phyloP scores from a whole-genome alignment of 2,797 vertebrate genomes.

The Onychomys leucogaster region DNA sequence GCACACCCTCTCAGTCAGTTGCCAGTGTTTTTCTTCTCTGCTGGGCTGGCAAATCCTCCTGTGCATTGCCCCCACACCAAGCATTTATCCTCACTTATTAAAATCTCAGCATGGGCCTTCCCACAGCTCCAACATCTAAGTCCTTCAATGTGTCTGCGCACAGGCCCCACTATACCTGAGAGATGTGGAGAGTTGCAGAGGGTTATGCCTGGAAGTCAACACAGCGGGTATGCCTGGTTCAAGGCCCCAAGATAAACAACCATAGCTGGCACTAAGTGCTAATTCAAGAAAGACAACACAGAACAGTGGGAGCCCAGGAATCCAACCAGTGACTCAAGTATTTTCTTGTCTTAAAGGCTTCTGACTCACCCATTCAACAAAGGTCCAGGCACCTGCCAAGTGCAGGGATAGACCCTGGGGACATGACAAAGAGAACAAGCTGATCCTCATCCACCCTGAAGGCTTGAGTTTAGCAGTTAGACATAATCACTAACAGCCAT shows the following conservation, averaged over 20 bases:
- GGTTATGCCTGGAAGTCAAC: neutral
- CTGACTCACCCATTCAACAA: constrained; percentile 54
- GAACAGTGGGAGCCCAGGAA: neutral
- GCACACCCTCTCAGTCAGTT: neutral
- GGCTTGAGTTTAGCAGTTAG: neutral
- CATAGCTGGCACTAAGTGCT: neutral
- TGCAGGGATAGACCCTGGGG: neutral
- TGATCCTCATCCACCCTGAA: neutral
- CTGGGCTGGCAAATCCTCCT: neutral
- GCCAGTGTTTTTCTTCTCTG: neutral
- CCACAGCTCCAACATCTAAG: neutral
- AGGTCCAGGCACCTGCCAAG: neutral
- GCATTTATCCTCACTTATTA: neutral
- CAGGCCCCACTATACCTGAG: neutral
- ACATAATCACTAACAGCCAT: neutral
- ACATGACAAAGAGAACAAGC: neutral
- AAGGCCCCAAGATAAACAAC: neutral
- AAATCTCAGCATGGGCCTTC: neutral
- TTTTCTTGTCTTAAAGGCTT: neutral
- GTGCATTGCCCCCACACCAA: neutral
- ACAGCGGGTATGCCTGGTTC: neutral
- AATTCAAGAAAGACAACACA: neutral
- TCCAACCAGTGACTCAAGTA: neutral
- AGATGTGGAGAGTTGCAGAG: neutral
- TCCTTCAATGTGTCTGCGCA: neutral